Percentiles rank a stretch among this genome's conserved stretches.
Conservation (phyloP, 2,113 vertebrate species). For the Dendropsophus ebraccatus region DNA sequence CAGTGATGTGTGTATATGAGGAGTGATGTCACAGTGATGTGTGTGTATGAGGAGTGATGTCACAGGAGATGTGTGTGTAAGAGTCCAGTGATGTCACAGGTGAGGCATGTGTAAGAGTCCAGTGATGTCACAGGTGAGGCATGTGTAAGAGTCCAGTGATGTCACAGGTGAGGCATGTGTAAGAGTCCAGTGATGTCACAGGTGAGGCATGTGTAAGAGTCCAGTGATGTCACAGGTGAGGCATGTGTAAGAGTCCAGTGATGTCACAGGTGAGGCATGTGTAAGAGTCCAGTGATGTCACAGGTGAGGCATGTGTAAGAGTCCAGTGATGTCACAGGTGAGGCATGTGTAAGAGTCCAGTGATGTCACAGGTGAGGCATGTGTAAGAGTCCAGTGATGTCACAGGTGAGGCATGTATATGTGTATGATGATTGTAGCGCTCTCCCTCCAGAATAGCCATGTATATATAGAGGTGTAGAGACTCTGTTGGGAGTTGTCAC, state of each 20-base stretch:
- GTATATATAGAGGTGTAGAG: neutral
- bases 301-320: neutral
- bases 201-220: too few relatives aligned
- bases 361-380: constrained; percentile 13
- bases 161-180: too few relatives aligned
- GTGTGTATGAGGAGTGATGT: too few relatives aligned
- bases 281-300: neutral
- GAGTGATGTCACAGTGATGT: neutral
- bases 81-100: too few relatives aligned
- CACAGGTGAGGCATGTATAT: neutral
- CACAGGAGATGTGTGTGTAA: too few relatives aligned
- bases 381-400: constrained; percentile 10
- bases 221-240: too few relatives aligned
- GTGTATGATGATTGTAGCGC: neutral
- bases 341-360: neutral
- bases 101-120: too few relatives aligned
- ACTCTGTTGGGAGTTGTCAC: constrained; percentile 22
- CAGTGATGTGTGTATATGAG: neutral
- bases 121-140: too few relatives aligned
- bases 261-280: too few relatives aligned
- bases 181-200: too few relatives aligned
- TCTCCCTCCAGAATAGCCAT: neutral
- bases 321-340: constrained; percentile 13
- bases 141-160: too few relatives aligned
- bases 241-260: too few relatives aligned